Conservation (phyloP, 1,140 invertebrate genomes). For the Lordiphosa clarofinis region DNA sequence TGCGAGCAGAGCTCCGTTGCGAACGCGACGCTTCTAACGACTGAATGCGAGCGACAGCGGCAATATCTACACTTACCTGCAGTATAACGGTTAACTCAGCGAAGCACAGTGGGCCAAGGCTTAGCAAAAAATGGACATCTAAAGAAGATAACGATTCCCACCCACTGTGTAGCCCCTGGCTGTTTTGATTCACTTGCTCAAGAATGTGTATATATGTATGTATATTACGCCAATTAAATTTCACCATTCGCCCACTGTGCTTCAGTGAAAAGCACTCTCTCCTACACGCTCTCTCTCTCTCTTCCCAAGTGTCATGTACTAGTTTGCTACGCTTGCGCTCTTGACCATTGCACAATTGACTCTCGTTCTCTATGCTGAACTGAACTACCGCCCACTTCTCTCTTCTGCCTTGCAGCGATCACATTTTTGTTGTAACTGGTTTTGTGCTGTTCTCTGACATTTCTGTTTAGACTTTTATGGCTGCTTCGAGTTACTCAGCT, state of each 20-base stretch:
- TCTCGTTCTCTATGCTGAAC: not conserved
- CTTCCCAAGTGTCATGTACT: not conserved
- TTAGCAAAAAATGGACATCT: too few relatives aligned
- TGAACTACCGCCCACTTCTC: constrained; percentile 4
- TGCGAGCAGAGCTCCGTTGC: constrained; percentile 14
- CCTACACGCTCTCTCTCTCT: too few relatives aligned
- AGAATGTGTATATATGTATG: too few relatives aligned
- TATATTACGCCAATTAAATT: too few relatives aligned
- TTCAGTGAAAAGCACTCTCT: too few relatives aligned
- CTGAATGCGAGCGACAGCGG: constrained; percentile 40
- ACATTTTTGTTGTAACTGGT: constrained; percentile 13
- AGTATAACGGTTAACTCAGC: constrained; percentile 33
- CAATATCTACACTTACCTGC: constrained; percentile 16
- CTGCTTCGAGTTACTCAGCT: not conserved
- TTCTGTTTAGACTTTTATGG: constrained; percentile 21
- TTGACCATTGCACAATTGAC: constrained; percentile 21
- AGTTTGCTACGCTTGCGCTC: constrained; percentile 41
- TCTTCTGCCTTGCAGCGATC: not conserved
- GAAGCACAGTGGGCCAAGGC: not conserved
- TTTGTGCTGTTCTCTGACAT: constrained; percentile 10
- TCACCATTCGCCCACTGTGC: too few relatives aligned
- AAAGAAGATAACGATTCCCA: too few relatives aligned
- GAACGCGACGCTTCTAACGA: constrained; percentile 49
- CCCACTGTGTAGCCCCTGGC: too few relatives aligned
- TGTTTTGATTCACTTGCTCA: too few relatives aligned